Conservation (phyloP, 1,140 invertebrate species). For the Sitodiplosis mosellana region DNA sequence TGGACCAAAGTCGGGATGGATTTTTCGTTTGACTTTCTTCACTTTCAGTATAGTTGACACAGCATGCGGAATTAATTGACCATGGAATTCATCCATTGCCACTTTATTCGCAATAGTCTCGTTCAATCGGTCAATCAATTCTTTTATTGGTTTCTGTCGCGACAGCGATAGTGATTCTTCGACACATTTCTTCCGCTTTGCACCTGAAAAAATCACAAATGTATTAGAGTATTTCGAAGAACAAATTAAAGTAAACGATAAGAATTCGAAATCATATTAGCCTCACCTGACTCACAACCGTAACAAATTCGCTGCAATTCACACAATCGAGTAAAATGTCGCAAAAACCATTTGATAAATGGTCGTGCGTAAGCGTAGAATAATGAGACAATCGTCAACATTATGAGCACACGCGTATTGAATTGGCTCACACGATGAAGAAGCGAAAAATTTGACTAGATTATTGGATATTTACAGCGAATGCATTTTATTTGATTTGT, state of each 20-base stretch:
- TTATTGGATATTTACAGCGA: too few relatives aligned
- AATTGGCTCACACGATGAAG: too few relatives aligned
- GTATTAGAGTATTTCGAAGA: too few relatives aligned
- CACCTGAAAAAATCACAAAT: constrained; percentile 29
- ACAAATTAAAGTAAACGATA: too few relatives aligned
- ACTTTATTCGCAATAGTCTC: constrained; percentile 32
- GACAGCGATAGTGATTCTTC: constrained; percentile 56
- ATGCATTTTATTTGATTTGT: too few relatives aligned
- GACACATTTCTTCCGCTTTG: constrained; percentile 45
- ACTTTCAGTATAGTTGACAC: constrained; percentile 46
- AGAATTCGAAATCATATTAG: too few relatives aligned
- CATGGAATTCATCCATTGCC: constrained; percentile 16
- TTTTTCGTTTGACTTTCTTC: constrained; percentile 61
- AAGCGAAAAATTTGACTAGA: too few relatives aligned
- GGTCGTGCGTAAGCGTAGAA: constrained; percentile 50
- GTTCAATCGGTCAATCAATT: constrained; percentile 45
- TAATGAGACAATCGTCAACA: constrained; percentile 25
- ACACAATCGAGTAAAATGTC: constrained; percentile 67
- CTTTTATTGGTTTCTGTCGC: constrained; percentile 43
- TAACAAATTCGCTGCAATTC: constrained; percentile 87
- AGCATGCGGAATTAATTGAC: constrained; percentile 35
- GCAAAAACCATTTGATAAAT: constrained; percentile 72
- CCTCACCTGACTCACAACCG: constrained; percentile 33
- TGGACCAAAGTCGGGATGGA: constrained; percentile 58
- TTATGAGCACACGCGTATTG: not conserved